A percentile compares a stretch with the other conserved stretches of the same genome.
Conservation (phyloP, 2,113 vertebrate species). For the Sisor rabdophorus region DNA sequence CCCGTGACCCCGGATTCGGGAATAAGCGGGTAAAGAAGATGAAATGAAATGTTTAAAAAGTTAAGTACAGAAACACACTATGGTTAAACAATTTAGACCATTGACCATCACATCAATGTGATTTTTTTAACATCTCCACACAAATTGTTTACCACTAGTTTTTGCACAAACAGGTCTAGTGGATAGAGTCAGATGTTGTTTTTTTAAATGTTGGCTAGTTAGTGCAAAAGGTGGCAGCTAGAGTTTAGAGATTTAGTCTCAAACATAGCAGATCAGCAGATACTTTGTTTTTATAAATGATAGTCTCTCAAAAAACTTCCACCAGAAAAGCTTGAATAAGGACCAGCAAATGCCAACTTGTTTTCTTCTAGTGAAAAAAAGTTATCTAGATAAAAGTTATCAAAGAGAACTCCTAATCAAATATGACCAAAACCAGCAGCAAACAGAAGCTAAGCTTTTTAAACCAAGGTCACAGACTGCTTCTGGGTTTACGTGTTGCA, state of each 20-base stretch:
- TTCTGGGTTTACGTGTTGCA: background rate
- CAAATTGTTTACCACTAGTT: too few relatives aligned
- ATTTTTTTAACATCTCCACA: too few relatives aligned
- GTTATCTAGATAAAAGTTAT: background rate
- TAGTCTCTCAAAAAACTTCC: too few relatives aligned
- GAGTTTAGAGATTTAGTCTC: constrained; percentile 19
- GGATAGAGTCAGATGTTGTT: too few relatives aligned
- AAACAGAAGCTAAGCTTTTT: background rate
- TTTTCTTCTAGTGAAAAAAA: background rate
- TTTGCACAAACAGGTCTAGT: too few relatives aligned
- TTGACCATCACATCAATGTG: too few relatives aligned
- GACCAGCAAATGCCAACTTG: background rate
- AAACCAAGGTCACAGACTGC: constrained; percentile 12
- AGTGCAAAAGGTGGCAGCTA: background rate
- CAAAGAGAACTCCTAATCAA: constrained; percentile 7
- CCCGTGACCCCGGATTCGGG: too few relatives aligned
- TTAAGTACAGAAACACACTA: too few relatives aligned
- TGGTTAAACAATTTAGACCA: too few relatives aligned
- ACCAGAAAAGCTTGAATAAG: background rate
- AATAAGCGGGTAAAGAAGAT: too few relatives aligned
- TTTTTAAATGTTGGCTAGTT: too few relatives aligned
- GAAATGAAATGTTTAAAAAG: too few relatives aligned
- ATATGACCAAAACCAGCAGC: background rate
- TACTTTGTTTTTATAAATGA: background rate
- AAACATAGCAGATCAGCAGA: constrained; percentile 7